A percentile compares a stretch with the other conserved stretches of the same genome.
phyloP scores from a whole-genome alignment of 1,140 invertebrate species.

The Phenacoccus solenopsis region DNA sequence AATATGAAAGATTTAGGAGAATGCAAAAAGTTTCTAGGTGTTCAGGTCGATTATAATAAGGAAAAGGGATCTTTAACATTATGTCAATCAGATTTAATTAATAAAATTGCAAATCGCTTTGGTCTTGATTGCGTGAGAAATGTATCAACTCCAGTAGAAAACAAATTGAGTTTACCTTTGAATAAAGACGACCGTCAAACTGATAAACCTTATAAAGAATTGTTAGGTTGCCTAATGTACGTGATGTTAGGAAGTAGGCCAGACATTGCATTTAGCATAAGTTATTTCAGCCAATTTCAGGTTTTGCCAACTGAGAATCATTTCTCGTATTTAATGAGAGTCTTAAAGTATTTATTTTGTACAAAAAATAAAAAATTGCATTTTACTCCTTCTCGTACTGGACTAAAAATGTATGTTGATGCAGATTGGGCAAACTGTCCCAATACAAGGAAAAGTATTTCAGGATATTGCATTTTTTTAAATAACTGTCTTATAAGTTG shows the following conservation, averaged over 20 bases:
- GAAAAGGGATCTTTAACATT: neutral
- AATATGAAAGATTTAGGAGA: conserved; percentile 2
- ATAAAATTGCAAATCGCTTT: neutral
- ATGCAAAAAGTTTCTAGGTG: conserved; percentile 11
- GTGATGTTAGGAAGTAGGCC: conserved; percentile 27
- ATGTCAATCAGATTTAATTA: neutral
- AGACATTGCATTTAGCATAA: conserved; percentile 26
- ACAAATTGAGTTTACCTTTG: neutral
- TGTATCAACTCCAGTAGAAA: neutral
- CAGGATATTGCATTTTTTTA: conserved; percentile 32
- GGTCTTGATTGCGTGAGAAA: neutral
- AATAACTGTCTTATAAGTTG: conserved; percentile 32
- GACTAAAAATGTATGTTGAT: conserved; percentile 29
- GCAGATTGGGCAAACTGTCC: conserved; percentile 34
- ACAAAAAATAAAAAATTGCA: neutral
- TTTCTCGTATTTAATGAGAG: conserved; percentile 19
- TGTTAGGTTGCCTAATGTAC: conserved; percentile 29
- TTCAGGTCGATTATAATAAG: neutral
- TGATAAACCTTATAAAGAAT: neutral
- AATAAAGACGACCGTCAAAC: neutral
- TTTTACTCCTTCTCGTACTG: neutral
- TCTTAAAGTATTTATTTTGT: conserved; percentile 19
- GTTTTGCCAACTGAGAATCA: conserved; percentile 22
- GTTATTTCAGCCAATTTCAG: conserved; percentile 25
- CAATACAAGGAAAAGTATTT: conserved; percentile 31